A percentile compares a stretch with the other conserved stretches of the same genome.
Conservation (phyloP, 2,797 vertebrate genomes). For the Chaetodon trifasciatus region DNA sequence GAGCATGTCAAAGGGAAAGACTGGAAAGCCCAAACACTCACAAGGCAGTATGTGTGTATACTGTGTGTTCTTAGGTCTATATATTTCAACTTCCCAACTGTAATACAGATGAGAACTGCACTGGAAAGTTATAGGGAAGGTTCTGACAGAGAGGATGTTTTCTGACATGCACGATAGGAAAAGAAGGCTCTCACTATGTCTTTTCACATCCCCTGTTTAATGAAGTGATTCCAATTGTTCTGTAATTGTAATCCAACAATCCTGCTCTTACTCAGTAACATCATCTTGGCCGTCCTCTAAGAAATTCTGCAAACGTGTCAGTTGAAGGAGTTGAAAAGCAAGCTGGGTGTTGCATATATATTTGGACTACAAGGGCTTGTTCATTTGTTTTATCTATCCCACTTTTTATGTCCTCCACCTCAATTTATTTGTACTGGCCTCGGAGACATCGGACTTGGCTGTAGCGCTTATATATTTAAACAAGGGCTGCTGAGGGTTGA, state of each 20-base stretch:
- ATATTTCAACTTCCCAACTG: neutral
- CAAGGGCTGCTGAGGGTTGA: conserved; percentile 64
- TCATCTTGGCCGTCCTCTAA: conserved; percentile 33
- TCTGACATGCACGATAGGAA: neutral
- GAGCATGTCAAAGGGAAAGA: neutral
- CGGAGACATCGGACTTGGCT: conserved; percentile 62
- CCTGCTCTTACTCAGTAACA: conserved; percentile 36
- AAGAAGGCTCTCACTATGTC: neutral
- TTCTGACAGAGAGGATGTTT: conserved; percentile 10
- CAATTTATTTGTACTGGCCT: conserved; percentile 77
- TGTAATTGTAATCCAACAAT: conserved; percentile 23
- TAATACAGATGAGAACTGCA: conserved; percentile 11
- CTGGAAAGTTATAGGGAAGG: neutral
- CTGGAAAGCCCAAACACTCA: neutral
- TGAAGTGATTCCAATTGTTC: conserved; percentile 22
- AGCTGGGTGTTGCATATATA: conserved; percentile 75
- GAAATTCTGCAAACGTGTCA: conserved; percentile 63
- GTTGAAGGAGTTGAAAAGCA: conserved; percentile 65
- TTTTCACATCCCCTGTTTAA: conserved; percentile 8
- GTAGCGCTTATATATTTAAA: conserved; percentile 72
- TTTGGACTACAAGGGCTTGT: conserved; percentile 74
- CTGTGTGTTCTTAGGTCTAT: neutral
- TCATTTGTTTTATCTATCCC: conserved; percentile 79
- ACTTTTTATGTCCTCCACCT: conserved; percentile 69
- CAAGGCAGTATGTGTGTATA: neutral